These are phyloP conservation scores for Xylophagus ater DNA, from an alignment of 2,888 invertebrate genomes.

Conservation along the genomic window DNA sequence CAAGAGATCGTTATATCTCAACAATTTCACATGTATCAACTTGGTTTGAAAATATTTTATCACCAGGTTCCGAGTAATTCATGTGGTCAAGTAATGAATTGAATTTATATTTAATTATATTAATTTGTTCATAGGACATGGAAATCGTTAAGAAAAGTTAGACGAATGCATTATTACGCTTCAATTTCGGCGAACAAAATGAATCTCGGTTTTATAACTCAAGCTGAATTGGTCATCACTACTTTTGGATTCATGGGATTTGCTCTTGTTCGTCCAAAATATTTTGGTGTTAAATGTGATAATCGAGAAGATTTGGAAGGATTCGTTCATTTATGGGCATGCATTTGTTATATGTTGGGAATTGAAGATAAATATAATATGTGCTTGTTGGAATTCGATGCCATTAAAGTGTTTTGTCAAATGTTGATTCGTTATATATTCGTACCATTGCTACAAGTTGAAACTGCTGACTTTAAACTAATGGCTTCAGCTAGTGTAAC, in stretches of 20 bases:
- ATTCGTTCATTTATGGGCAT: constrained; percentile 67
- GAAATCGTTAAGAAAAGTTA: constrained; percentile 50
- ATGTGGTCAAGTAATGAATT: constrained; percentile 23
- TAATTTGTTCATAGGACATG: constrained; percentile 42
- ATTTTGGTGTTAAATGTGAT: constrained; percentile 49
- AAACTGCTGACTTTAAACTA: constrained; percentile 14
- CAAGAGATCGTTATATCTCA: constrained; percentile 60
- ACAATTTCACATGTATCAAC: constrained; percentile 58
- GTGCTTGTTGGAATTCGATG: constrained; percentile 15
- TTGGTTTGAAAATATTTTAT: constrained; percentile 64
- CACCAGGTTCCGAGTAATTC: constrained; percentile 46
- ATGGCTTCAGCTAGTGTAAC: constrained; percentile 16
- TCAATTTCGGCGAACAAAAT: constrained; percentile 38
- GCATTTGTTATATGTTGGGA: constrained; percentile 63
- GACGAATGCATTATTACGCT: constrained; percentile 50
- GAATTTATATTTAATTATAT: not conserved
- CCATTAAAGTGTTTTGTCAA: constrained; percentile 14
- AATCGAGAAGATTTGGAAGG: constrained; percentile 55
- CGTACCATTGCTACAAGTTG: constrained; percentile 17
- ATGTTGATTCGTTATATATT: constrained; percentile 18
- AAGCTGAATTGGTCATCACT: constrained; percentile 66
- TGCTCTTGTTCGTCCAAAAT: constrained; percentile 46
- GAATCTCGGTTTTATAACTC: constrained; percentile 50
- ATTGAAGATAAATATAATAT: constrained; percentile 46
- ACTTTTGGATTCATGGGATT: constrained; percentile 73